phyloP scores from a whole-genome alignment of 2,113 vertebrate species.

The Anseranas semipalmata region DNA sequence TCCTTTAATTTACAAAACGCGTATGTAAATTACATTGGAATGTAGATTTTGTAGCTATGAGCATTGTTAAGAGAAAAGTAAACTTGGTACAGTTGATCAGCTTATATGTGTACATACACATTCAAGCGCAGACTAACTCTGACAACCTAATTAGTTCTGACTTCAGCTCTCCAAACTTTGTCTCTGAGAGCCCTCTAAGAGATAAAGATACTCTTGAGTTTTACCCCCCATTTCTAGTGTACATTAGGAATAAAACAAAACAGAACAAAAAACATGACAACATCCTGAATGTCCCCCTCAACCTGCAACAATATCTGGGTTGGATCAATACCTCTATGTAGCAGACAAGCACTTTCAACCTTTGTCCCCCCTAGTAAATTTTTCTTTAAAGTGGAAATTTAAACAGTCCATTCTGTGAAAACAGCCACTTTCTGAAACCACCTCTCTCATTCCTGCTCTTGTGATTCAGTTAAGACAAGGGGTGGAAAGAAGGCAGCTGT shows the following conservation, averaged over 20 bases:
- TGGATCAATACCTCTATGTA: neutral
- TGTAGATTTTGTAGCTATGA: neutral
- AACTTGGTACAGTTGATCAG: neutral
- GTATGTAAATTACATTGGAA: neutral
- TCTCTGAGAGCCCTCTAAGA: neutral
- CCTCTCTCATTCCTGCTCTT: neutral
- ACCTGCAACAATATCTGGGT: accelerated
- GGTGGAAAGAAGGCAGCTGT: neutral
- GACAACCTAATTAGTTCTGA: neutral
- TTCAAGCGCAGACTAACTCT: neutral
- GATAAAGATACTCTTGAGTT: neutral
- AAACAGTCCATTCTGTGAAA: neutral
- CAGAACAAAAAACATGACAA: neutral
- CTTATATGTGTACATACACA: neutral
- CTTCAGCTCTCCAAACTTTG: neutral
- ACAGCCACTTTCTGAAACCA: neutral
- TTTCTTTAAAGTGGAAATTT: neutral
- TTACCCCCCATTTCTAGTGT: neutral
- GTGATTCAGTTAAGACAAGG: neutral
- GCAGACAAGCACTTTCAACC: neutral
- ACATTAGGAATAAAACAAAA: neutral
- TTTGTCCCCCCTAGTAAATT: neutral
- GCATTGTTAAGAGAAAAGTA: neutral
- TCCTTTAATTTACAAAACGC: neutral
- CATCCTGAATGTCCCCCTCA: neutral